Percentiles rank a stretch among this genome's conserved stretches.
These are phyloP conservation scores for Drosophila infuscata DNA, from an alignment of 2,888 invertebrate genomes.

Conservation along the genomic window DNA sequence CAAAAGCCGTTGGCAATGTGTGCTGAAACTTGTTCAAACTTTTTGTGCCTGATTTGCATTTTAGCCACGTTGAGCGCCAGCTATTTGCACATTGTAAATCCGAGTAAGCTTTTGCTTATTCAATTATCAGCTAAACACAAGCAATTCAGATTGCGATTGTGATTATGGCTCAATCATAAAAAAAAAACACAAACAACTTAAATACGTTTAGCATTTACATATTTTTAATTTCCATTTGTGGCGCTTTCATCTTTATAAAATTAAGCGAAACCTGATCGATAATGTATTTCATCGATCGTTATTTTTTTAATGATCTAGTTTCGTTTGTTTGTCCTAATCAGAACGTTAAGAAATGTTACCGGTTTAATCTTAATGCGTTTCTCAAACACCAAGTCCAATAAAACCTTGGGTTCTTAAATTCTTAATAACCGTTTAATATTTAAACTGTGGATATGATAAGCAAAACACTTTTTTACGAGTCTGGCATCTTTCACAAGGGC, in stretches of 20 bases:
- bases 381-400: not conserved
- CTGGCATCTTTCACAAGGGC: not conserved
- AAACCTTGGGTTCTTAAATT: not conserved
- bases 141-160: conserved; percentile 6
- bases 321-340: conserved; percentile 20
- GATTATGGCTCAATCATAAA: not conserved
- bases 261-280: conserved; percentile 42
- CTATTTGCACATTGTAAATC: conserved; percentile 14
- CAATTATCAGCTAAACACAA: conserved; percentile 33
- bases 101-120: conserved; percentile 19
- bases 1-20: conserved; percentile 29
- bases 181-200: not conserved
- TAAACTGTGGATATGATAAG: not conserved
- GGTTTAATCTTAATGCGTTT: conserved; percentile 1
- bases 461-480: not conserved
- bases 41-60: conserved; percentile 63
- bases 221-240: not conserved
- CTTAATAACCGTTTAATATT: not conserved
- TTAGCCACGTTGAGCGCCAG: conserved; percentile 32
- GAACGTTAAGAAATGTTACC: not conserved
- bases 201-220: not conserved
- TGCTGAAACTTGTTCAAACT: conserved; percentile 55
- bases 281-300: conserved; percentile 39
- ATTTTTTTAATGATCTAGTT: conserved; percentile 38
- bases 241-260: conserved; percentile 11